These are phyloP conservation scores for Tetrapedia diversipes DNA, from an alignment of 2,888 invertebrate species.

Conservation along the genomic window DNA sequence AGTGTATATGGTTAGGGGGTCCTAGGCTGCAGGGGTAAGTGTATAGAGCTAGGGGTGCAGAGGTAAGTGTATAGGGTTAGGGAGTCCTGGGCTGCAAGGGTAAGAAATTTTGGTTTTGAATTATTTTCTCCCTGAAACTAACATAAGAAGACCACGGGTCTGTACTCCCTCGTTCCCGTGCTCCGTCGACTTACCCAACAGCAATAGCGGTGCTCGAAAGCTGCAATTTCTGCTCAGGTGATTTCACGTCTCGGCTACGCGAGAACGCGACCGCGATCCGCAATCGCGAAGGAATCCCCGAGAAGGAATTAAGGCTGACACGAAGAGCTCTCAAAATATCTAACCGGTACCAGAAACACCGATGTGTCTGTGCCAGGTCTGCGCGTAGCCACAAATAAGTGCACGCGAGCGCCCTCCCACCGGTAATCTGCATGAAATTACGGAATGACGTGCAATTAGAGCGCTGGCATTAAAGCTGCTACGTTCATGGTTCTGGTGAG, in stretches of 20 bases:
- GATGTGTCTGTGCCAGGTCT: neutral
- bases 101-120: neutral
- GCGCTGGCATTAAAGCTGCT: conserved; percentile 23
- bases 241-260: conserved; percentile 22
- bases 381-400: conserved; percentile 36
- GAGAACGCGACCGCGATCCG: conserved; percentile 34
- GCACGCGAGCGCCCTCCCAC: conserved; percentile 8
- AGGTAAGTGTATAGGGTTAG: too few species aligned
- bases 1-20: too few species aligned
- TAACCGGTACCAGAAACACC: neutral
- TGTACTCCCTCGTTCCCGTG: neutral
- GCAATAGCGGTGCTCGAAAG: neutral
- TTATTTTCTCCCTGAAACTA: neutral
- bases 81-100: too few species aligned
- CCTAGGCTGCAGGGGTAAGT: too few species aligned
- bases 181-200: neutral
- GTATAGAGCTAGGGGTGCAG: too few species aligned
- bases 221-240: conserved; percentile 18
- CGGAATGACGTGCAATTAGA: conserved; percentile 59
- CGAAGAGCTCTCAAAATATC: conserved; percentile 44
- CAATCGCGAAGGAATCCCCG: conserved; percentile 38
- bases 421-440: conserved; percentile 64
- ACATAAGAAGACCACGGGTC: neutral
- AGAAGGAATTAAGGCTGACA: conserved; percentile 46
- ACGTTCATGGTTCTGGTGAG: neutral